Conservation (phyloP, 2,113 vertebrate species). For the Zosterops lateralis region DNA sequence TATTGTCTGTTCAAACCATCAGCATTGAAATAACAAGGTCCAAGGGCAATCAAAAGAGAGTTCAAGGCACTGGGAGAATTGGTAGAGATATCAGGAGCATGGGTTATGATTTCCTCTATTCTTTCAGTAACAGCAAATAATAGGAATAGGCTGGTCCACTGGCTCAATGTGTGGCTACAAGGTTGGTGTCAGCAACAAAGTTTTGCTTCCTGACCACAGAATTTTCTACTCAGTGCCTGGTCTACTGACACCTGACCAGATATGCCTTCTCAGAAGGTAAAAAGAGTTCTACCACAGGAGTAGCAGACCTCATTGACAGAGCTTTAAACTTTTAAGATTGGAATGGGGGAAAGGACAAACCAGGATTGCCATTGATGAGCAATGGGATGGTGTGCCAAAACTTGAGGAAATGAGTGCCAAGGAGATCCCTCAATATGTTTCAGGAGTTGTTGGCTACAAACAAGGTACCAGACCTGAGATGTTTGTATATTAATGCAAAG, state of each 20-base stretch:
- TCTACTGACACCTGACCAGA: neutral
- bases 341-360: neutral
- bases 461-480: neutral
- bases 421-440: neutral
- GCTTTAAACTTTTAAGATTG: neutral
- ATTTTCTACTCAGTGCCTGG: fast-evolving
- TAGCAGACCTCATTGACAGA: neutral
- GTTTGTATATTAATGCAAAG: neutral
- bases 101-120: neutral
- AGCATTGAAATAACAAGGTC: neutral
- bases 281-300: neutral
- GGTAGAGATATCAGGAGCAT: too few species aligned
- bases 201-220: neutral
- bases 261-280: neutral
- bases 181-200: neutral
- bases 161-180: neutral
- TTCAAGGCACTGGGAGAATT: neutral
- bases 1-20: neutral
- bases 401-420: neutral
- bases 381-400: neutral
- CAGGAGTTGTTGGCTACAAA: neutral
- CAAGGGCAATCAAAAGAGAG: neutral
- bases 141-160: neutral
- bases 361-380: neutral
- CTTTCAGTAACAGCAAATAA: neutral